Conservation (phyloP, 2,888 invertebrate species). For the Macrophya annulata region DNA sequence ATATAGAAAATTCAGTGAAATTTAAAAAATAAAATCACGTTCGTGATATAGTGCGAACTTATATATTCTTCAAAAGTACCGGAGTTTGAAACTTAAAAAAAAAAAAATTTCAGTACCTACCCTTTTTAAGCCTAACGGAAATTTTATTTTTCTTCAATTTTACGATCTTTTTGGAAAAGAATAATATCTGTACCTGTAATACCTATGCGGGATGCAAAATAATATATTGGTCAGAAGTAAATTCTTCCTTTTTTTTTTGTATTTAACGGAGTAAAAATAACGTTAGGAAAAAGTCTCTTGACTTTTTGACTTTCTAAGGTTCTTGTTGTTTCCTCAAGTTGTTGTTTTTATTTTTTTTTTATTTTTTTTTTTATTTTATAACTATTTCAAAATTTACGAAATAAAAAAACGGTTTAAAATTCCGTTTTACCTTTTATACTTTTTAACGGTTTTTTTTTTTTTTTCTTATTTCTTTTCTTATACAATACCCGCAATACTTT, state of each 20-base stretch:
- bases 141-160: not conserved
- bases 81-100: not conserved
- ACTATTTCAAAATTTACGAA: not conserved
- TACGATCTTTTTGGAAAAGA: not conserved
- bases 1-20: not conserved
- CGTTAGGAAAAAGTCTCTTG: not conserved
- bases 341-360: not conserved
- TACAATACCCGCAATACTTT: not conserved
- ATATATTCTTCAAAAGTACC: not conserved
- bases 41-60: not conserved
- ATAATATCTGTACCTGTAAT: too few species aligned
- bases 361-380: not conserved
- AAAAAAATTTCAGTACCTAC: not conserved
- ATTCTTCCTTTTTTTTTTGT: not conserved
- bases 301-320: slow-evolving; percentile 2
- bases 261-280: not conserved
- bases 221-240: not conserved
- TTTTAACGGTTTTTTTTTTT: slow-evolving; percentile 14
- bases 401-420: not conserved
- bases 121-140: not conserved
- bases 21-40: not conserved
- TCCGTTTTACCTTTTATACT: slow-evolving; percentile 4
- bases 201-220: not conserved
- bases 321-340: not conserved
- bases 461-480: not conserved